Evolutionary conservation across 1,140 invertebrate species (phyloP).

Genomic region (Oreohelix idahoensis): DNA sequence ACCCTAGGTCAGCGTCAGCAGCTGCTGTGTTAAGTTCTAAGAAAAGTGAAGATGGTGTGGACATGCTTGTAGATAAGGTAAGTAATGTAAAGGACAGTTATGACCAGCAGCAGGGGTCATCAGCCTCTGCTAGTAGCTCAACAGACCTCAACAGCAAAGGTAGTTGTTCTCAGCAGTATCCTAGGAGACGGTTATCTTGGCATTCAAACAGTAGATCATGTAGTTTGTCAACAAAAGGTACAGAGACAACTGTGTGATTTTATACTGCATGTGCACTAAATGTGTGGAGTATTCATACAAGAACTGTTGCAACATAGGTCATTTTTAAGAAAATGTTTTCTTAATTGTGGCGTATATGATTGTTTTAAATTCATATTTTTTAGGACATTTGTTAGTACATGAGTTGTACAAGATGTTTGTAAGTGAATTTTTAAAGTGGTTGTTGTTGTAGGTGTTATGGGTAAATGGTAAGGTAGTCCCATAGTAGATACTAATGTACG

Average conservation of each 20-base stretch:
- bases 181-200: background rate
- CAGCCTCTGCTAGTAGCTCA: background rate
- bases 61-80: background rate
- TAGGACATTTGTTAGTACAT: no score
- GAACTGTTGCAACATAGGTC: no score
- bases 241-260: slow-evolving; percentile 1
- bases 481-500: no score
- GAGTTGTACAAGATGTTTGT: no score
- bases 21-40: background rate
- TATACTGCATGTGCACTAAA: no score
- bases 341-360: no score
- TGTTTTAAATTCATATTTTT: no score
- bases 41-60: background rate
- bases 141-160: background rate
- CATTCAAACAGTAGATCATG: background rate
- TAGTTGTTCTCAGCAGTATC: background rate
- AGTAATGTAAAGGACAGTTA: background rate
- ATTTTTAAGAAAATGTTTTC: no score
- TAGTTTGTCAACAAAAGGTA: background rate
- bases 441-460: no score
- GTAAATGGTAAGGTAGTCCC: no score
- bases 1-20: background rate
- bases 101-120: background rate
- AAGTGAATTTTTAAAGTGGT: no score
- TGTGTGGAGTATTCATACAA: no score